Base-by-base conservation (phyloP, 2,888 invertebrate species). In the Ophonus ardosiacus region DNA sequence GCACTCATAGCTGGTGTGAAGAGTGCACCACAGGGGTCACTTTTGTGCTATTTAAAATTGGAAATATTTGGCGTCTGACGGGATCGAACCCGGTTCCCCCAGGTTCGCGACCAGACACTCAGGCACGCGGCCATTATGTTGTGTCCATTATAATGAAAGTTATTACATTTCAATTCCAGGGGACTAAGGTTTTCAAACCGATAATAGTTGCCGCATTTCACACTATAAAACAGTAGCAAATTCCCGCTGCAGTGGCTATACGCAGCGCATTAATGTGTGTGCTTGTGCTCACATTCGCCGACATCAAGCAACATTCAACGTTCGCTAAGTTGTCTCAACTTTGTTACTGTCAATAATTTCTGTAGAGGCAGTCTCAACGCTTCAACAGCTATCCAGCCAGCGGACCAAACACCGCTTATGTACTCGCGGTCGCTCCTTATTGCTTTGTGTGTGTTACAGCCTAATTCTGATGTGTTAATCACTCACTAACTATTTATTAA, bases 301-400 rank as follows among this genome's bases (percentile, higher is more conserved):
- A 59, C 38, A 59, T 38, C 57, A 59, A 61, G 59, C 59, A 80
- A n/a, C 61, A 80, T 57, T 18, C 31, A 38, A 68, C 68, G 56
- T 24, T 65, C 65, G 0, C 51, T 65, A 43, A 81, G 56, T 78
- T 78, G 68, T 81, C 81, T 21, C 63, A 81, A 81, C 65, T 65
- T 81, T 63, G 43, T 81, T 56, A 78, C 78, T 78, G 81, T 81
- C 51, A 68, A 81, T 81, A 81, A 81, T 65, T 65, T 21, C 78
- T 51, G 18, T 15, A 68, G 57, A 56, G 24, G 24, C 24, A 24
- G 24, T 24, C 24, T 24, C 63, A 24, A 5, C 24, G 5, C 31
- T 31, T 21, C 21, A 21, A 1, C 31, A 31, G 31, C 31, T 24
- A n/a, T n/a, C 3, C 5, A 31, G 59, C 17, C 63, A 63, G 63